A percentile compares a stretch with the other conserved stretches of the same genome.
phyloP scores from a whole-genome alignment of 2,888 invertebrate genomes.

The Acronicta leporina region DNA sequence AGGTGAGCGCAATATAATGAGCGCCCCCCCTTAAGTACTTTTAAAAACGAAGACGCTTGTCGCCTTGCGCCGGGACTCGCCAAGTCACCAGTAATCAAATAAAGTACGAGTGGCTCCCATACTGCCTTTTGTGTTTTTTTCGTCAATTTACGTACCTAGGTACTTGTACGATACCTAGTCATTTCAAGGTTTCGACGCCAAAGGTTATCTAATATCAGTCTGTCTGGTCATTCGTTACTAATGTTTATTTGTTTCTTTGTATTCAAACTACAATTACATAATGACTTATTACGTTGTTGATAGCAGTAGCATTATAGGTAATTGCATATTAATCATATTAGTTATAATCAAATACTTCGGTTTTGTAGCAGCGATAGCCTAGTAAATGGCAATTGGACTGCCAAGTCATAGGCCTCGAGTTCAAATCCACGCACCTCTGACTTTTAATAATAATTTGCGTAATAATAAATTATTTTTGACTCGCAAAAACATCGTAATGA shows the following conservation, averaged over 20 bases:
- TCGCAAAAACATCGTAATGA: too few relatives aligned
- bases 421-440: too few relatives aligned
- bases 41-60: slow-evolving; percentile 5
- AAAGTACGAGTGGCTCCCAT: slow-evolving; percentile 12
- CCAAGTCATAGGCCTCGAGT: too few relatives aligned
- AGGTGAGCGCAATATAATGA: too few relatives aligned
- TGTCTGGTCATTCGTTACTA: background rate
- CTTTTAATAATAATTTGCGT: too few relatives aligned
- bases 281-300: background rate
- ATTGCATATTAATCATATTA: too few relatives aligned
- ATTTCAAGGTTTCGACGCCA: slow-evolving; percentile 23
- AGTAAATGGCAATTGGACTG: too few relatives aligned
- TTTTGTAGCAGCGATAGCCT: too few relatives aligned
- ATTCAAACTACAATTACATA: background rate
- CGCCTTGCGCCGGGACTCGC: slow-evolving; percentile 7
- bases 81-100: slow-evolving; percentile 27
- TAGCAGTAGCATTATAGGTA: background rate
- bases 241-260: background rate
- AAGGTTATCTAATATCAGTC: slow-evolving; percentile 33
- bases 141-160: slow-evolving; percentile 10
- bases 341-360: too few relatives aligned
- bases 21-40: slow-evolving; percentile 6
- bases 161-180: slow-evolving; percentile 5
- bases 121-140: background rate
- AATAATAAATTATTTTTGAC: too few relatives aligned